These are phyloP conservation scores for Hyppa rectilinea DNA, from an alignment of 2,888 invertebrate genomes.

Conservation along the genomic window DNA sequence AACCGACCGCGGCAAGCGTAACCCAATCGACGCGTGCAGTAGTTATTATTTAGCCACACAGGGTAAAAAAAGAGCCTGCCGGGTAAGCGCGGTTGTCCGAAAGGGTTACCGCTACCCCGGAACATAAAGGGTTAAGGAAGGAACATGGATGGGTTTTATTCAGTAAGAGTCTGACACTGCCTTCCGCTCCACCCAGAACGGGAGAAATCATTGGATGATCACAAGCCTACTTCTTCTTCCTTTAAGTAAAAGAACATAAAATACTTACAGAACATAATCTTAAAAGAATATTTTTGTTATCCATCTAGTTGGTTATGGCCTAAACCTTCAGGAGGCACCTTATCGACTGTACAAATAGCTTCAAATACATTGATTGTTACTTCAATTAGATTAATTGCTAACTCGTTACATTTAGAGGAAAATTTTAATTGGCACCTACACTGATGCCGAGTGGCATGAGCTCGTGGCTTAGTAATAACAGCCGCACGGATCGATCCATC, in stretches of 20 bases:
- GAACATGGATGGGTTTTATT: too few relatives aligned
- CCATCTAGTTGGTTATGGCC: slow-evolving; percentile 27
- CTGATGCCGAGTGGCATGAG: too few relatives aligned
- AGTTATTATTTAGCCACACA: not conserved
- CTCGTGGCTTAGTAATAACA: too few relatives aligned
- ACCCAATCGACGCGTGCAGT: not conserved
- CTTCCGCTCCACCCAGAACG: too few relatives aligned
- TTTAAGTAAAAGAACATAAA: not conserved
- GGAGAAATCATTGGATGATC: too few relatives aligned
- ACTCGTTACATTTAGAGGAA: slow-evolving; percentile 16
- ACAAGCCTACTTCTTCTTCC: not conserved
- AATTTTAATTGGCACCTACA: slow-evolving; percentile 9
- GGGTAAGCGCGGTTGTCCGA: too few relatives aligned
- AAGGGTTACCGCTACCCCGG: too few relatives aligned
- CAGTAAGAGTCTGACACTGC: too few relatives aligned
- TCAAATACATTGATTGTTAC: slow-evolving; percentile 40
- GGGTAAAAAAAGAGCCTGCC: too few relatives aligned
- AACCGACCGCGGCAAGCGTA: not conserved
- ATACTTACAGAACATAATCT: slow-evolving; percentile 49
- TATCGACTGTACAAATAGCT: slow-evolving; percentile 17
- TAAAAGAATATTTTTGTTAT: slow-evolving; percentile 13
- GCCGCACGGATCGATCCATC: too few relatives aligned
- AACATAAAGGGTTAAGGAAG: too few relatives aligned
- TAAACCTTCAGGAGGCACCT: not conserved
- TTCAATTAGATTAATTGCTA: slow-evolving; percentile 19